phyloP scores from a whole-genome alignment of 2,797 vertebrate species.

The Tapirus indicus region DNA sequence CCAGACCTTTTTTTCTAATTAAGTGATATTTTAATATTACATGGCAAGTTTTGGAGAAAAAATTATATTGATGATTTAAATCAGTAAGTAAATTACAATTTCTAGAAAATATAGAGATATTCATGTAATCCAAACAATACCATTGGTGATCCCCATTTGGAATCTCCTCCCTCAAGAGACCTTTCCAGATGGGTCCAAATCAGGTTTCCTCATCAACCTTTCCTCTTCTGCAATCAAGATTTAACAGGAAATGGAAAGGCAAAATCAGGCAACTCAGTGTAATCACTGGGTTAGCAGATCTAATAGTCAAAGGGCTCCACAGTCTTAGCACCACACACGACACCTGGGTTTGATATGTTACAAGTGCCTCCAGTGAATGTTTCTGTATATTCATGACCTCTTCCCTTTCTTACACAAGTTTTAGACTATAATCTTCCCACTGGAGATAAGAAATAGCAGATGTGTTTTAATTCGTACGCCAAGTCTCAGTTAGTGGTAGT shows the following conservation, averaged over 20 bases:
- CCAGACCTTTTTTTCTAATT: constrained; percentile 2
- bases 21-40: constrained; percentile 31
- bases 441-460: background rate
- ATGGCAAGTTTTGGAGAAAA: background rate
- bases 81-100: background rate
- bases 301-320: background rate
- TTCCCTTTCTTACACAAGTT: background rate
- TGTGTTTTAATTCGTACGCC: background rate
- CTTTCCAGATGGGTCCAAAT: background rate
- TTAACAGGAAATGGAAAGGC: background rate
- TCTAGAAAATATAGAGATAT: constrained; percentile 9
- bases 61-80: background rate
- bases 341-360: background rate
- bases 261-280: background rate
- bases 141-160: background rate
- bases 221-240: background rate
- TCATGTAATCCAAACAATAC: background rate
- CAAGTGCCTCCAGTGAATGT: background rate
- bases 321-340: background rate
- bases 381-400: background rate
- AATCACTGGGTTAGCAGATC: background rate
- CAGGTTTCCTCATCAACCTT: background rate
- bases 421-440: background rate
- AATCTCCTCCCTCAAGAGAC: background rate
- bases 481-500: background rate